These are phyloP conservation scores for Parazoanthus atlanticus DNA, from an alignment of 92 coral and sea anemone species.

Conservation along the genomic window DNA sequence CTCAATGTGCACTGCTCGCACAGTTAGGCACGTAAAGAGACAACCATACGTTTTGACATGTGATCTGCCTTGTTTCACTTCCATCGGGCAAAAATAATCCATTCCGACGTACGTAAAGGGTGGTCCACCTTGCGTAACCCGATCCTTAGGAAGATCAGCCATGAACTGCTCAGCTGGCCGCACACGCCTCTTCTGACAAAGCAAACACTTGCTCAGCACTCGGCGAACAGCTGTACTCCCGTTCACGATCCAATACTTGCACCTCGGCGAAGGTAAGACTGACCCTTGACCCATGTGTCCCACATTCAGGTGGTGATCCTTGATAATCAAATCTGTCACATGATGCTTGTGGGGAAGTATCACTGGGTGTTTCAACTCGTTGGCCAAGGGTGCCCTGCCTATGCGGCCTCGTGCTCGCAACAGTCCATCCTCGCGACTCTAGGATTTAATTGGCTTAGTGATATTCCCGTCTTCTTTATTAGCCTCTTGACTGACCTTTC, in stretches of 20 bases:
- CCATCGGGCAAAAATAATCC: slow-evolving; percentile 64
- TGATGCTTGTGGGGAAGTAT: slow-evolving; percentile 63
- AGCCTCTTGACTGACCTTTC: slow-evolving; percentile 29
- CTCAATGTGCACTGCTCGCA: slow-evolving; percentile 67
- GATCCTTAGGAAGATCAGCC: slow-evolving; percentile 59
- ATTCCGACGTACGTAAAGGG: slow-evolving; percentile 63
- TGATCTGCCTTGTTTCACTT: slow-evolving; percentile 51
- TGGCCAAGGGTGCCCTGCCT: slow-evolving; percentile 44
- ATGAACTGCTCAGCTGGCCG: slow-evolving; percentile 56
- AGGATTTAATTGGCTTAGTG: slow-evolving; percentile 51
- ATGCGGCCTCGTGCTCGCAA: slow-evolving; percentile 56
- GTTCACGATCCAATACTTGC: slow-evolving; percentile 63
- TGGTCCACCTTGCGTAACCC: slow-evolving; percentile 61
- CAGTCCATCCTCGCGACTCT: slow-evolving; percentile 27
- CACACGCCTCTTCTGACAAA: slow-evolving; percentile 52
- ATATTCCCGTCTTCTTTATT: slow-evolving; percentile 51
- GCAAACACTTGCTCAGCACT: slow-evolving; percentile 51
- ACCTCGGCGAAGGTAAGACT: slow-evolving; percentile 62
- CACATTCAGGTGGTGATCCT: slow-evolving; percentile 44
- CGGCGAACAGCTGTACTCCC: slow-evolving; percentile 65
- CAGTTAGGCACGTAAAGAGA: slow-evolving; percentile 60
- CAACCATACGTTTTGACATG: slow-evolving; percentile 62
- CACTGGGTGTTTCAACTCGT: slow-evolving; percentile 48
- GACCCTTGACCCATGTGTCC: slow-evolving; percentile 75
- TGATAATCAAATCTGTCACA: slow-evolving; percentile 57